Percentiles rank a stretch among this genome's conserved stretches.
Conservation (phyloP, 92 coral and sea anemone genomes). For the Pocillopora grandis region DNA sequence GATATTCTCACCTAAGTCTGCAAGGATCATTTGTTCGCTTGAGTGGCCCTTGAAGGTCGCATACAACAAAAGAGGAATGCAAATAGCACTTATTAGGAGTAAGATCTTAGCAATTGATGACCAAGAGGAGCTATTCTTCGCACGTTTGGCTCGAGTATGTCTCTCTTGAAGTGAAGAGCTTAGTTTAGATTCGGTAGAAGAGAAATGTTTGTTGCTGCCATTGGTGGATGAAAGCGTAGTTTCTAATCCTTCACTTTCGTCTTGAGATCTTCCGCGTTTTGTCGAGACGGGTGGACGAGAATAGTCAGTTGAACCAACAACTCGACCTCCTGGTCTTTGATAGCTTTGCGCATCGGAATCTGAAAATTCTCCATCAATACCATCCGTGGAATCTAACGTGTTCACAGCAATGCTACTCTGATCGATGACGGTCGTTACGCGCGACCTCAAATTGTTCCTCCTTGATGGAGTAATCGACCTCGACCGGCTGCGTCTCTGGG, state of each 20-base stretch:
- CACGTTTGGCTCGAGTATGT: slow-evolving; percentile 36
- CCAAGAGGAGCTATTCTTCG: slow-evolving; percentile 24
- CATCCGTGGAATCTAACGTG: slow-evolving; percentile 23
- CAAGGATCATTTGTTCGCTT: slow-evolving; percentile 11
- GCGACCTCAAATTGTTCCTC: slow-evolving; percentile 17
- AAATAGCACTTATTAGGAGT: slow-evolving; percentile 38
- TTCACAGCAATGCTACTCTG: slow-evolving; percentile 9
- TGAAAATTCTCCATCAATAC: slow-evolving; percentile 26
- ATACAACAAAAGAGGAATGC: slow-evolving; percentile 37
- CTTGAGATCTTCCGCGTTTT: slow-evolving; percentile 1
- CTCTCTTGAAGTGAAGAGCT: slow-evolving; percentile 34
- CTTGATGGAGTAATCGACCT: background rate
- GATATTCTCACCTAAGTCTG: slow-evolving; percentile 28
- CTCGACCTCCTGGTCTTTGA: background rate
- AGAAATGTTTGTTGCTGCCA: slow-evolving; percentile 1
- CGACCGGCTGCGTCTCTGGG: slow-evolving; percentile 17
- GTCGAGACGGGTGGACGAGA: background rate
- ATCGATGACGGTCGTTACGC: slow-evolving; percentile 32
- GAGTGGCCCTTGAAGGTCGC: slow-evolving; percentile 23
- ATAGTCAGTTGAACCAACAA: slow-evolving; percentile 7
- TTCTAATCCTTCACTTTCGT: slow-evolving; percentile 36
- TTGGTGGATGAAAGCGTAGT: background rate
- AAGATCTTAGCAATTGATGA: slow-evolving; percentile 34
- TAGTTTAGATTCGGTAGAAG: slow-evolving; percentile 11
- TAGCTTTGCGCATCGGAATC: slow-evolving; percentile 25